Percentiles rank a stretch among this genome's conserved stretches.
Evolutionary conservation across 2,888 invertebrate genomes (phyloP).

Genomic region (Platerodrilus igneus): DNA sequence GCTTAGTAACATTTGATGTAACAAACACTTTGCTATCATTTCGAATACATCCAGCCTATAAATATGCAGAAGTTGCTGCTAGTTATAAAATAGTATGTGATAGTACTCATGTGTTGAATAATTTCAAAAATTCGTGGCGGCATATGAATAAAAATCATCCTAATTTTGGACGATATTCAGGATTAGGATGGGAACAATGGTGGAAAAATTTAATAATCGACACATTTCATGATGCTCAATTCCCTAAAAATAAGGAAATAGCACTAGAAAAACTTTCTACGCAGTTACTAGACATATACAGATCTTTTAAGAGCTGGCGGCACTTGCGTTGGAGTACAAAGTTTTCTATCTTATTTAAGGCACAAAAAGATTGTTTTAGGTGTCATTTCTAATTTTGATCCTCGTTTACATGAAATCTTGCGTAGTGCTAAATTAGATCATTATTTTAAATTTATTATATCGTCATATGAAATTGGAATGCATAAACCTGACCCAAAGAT

Average conservation of each 20-base stretch:
- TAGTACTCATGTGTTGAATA: slow-evolving; percentile 53
- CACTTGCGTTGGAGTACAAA: slow-evolving; percentile 59
- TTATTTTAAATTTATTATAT: slow-evolving; percentile 75
- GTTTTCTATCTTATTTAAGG: slow-evolving; percentile 59
- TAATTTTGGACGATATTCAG: slow-evolving; percentile 69
- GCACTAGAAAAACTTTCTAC: slow-evolving; percentile 53
- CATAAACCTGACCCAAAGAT: slow-evolving; percentile 74
- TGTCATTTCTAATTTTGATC: slow-evolving; percentile 86
- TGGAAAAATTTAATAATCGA: slow-evolving; percentile 67
- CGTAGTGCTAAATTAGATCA: slow-evolving; percentile 59
- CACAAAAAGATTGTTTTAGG: slow-evolving; percentile 56
- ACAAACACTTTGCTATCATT: slow-evolving; percentile 80
- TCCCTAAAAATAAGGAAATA: slow-evolving; percentile 41
- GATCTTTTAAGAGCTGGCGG: slow-evolving; percentile 70
- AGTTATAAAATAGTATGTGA: slow-evolving; percentile 64
- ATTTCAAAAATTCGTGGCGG: slow-evolving; percentile 63
- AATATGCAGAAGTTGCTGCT: slow-evolving; percentile 67
- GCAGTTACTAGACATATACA: slow-evolving; percentile 65
- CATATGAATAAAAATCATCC: slow-evolving; percentile 66
- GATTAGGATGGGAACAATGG: slow-evolving; percentile 75
- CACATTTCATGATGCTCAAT: slow-evolving; percentile 57
- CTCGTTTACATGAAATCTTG: slow-evolving; percentile 67
- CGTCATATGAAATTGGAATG: slow-evolving; percentile 68
- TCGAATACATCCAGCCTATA: slow-evolving; percentile 62
- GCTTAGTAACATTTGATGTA: slow-evolving; percentile 80